Evolutionary conservation across 1,140 invertebrate species (phyloP).

Genomic region (Copidosoma floridanum): DNA sequence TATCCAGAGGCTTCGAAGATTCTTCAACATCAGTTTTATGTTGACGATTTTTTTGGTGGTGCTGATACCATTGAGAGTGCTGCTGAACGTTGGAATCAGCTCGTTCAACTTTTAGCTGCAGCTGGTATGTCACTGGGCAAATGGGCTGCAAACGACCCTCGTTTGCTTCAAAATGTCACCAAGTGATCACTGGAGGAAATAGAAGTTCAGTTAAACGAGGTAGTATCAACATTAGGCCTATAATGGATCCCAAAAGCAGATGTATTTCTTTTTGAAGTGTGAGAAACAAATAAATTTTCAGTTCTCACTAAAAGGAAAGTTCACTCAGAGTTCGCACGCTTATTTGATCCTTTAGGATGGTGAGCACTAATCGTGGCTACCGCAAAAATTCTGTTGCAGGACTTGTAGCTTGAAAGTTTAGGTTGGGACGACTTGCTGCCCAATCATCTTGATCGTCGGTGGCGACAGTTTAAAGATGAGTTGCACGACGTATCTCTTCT

Average conservation of each 20-base stretch:
- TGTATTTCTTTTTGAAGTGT: not conserved
- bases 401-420: not conserved
- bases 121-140: not conserved
- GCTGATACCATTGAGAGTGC: not conserved
- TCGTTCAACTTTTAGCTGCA: too few relatives aligned
- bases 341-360: not conserved
- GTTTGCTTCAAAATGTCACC: not conserved
- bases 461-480: too few relatives aligned
- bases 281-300: not conserved
- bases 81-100: not conserved
- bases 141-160: too few relatives aligned
- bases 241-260: not conserved
- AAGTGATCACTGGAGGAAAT: too few relatives aligned
- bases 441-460: too few relatives aligned
- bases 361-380: not conserved
- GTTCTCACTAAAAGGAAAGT: not conserved
- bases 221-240: not conserved
- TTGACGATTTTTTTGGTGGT: conserved; percentile 1
- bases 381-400: not conserved
- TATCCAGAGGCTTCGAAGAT: not conserved
- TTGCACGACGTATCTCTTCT: too few relatives aligned
- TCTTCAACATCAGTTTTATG: not conserved
- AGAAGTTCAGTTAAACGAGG: too few relatives aligned
- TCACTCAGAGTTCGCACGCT: not conserved
- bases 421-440: too few relatives aligned